Conservation (phyloP, 2,797 vertebrate species). For the Melopsittacus undulatus region DNA sequence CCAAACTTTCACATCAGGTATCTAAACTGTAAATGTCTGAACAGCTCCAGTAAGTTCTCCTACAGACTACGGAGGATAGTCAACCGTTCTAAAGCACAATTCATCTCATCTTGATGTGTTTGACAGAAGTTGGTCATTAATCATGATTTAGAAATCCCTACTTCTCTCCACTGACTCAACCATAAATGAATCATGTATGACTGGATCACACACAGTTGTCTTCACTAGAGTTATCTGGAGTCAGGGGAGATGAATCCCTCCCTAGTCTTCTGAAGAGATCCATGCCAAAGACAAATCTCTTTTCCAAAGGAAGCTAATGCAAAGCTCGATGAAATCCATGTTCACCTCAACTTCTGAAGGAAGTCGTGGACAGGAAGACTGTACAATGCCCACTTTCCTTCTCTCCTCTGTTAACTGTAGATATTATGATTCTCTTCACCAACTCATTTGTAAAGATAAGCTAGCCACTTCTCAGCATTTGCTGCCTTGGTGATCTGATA, state of each 20-base stretch:
- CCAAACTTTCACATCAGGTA: neutral
- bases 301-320: neutral
- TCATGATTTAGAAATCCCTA: neutral
- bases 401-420: neutral
- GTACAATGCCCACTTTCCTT: neutral
- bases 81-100: neutral
- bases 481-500: neutral
- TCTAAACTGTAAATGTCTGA: neutral
- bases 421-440: neutral
- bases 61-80: neutral
- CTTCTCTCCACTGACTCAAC: neutral
- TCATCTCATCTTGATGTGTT: neutral
- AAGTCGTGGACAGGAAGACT: neutral
- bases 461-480: neutral
- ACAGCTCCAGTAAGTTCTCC: neutral
- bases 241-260: neutral
- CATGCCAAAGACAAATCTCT: neutral
- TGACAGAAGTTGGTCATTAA: constrained; percentile 10
- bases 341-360: neutral
- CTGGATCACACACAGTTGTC: neutral
- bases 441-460: neutral
- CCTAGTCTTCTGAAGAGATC: neutral
- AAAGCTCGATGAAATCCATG: neutral
- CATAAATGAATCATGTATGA: neutral
- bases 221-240: neutral